phyloP scores from a whole-genome alignment of 1,140 invertebrate genomes.

The Notospermus geniculatus region DNA sequence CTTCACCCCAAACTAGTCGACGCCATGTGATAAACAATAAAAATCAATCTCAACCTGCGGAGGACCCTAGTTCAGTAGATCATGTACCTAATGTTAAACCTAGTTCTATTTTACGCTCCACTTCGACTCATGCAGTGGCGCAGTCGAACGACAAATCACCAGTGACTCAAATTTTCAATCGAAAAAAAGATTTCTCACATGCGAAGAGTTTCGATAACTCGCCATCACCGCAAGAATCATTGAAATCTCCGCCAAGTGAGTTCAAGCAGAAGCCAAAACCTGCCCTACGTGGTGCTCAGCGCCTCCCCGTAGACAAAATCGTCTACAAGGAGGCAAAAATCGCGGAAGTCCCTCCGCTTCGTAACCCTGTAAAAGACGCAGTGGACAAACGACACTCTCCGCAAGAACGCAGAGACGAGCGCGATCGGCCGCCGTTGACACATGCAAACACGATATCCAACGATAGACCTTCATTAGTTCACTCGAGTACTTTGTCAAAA shows the following conservation, averaged over 20 bases:
- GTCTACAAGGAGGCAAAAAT: background rate
- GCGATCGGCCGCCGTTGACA: background rate
- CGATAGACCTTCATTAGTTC: background rate
- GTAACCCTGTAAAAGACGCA: background rate
- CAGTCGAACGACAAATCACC: background rate
- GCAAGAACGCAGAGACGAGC: background rate
- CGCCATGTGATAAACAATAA: constrained; percentile 11
- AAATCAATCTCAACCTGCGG: constrained; percentile 7
- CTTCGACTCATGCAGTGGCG: constrained; percentile 9
- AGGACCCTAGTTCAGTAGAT: background rate
- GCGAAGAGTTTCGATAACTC: background rate
- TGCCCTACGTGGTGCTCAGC: background rate
- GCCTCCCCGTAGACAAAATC: background rate
- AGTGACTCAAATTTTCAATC: background rate
- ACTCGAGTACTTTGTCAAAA: background rate
- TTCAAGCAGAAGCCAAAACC: background rate
- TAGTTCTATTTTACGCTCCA: constrained; percentile 45
- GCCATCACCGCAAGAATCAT: background rate
- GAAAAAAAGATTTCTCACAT: background rate
- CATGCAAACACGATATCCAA: background rate
- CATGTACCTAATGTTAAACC: constrained; percentile 26
- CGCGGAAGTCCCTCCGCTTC: too few relatives aligned
- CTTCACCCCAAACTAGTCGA: constrained; percentile 25
- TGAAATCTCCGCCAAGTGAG: background rate
- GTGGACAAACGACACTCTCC: background rate